These are phyloP conservation scores for Petrophora chlorosata DNA, from an alignment of 2,888 invertebrate genomes.

Conservation along the genomic window DNA sequence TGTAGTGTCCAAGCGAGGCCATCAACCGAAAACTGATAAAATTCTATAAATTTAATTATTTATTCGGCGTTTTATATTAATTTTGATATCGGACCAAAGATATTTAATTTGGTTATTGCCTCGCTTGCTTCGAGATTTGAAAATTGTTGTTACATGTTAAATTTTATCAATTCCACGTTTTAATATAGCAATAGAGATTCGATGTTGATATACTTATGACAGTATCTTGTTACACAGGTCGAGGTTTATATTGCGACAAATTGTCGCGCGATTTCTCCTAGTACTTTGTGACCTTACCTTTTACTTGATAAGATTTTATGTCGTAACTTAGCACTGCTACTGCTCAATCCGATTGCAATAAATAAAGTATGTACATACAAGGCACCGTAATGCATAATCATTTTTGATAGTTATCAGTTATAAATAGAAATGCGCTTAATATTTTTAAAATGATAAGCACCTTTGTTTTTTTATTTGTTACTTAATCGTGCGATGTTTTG, in stretches of 20 bases:
- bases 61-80: conserved; percentile 34
- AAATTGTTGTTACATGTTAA: conserved; percentile 72
- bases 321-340: no score
- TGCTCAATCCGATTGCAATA: no score
- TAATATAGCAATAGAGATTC: conserved; percentile 55
- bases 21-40: conserved; percentile 38
- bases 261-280: neutral
- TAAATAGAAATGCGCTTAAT: no score
- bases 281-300: no score
- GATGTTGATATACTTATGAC: conserved; percentile 40
- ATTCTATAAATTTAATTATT: conserved; percentile 20
- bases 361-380: no score
- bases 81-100: conserved; percentile 62
- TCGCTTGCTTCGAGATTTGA: conserved; percentile 52
- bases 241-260: conserved; percentile 17
- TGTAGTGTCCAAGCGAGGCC: conserved; percentile 54
- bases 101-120: conserved; percentile 50
- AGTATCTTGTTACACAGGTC: conserved; percentile 35
- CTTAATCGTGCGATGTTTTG: no score
- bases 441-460: no score
- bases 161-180: conserved; percentile 70
- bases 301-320: no score
- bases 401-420: no score
- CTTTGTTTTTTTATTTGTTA: no score
- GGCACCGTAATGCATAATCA: no score